Percentiles rank a stretch among this genome's conserved stretches.
Conservation (phyloP, 2,113 vertebrate species). For the Sylvia atricapilla region DNA sequence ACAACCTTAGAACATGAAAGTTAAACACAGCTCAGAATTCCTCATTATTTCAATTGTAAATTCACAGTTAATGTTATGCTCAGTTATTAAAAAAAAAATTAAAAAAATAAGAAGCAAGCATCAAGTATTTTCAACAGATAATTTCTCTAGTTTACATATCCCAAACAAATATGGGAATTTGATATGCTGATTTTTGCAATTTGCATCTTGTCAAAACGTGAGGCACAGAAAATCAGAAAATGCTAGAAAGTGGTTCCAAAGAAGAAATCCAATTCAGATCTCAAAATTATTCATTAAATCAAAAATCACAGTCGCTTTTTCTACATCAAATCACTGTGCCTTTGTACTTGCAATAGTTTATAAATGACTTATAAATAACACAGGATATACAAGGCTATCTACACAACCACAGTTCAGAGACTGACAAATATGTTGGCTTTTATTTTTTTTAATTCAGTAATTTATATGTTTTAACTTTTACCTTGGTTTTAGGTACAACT, state of each 20-base stretch:
- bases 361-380: neutral
- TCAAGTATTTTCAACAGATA: neutral
- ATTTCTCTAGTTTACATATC: neutral
- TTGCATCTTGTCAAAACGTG: neutral
- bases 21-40: slow-evolving; percentile 7
- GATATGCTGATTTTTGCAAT: neutral
- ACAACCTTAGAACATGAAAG: slow-evolving; percentile 80
- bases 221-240: neutral
- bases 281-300: neutral
- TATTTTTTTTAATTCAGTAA: neutral
- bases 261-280: neutral
- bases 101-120: neutral
- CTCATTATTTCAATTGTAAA: neutral
- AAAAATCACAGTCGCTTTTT: neutral
- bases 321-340: neutral
- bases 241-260: neutral
- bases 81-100: neutral
- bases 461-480: slow-evolving; percentile 38
- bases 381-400: neutral
- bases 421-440: neutral
- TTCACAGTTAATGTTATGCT: neutral
- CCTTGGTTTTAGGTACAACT: slow-evolving; percentile 97
- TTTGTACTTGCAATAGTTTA: neutral
- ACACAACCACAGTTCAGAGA: neutral
- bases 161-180: neutral